These are phyloP conservation scores for Lepilemur septentrionalis DNA, from an alignment of 2,797 vertebrate genomes.

Conservation along the genomic window DNA sequence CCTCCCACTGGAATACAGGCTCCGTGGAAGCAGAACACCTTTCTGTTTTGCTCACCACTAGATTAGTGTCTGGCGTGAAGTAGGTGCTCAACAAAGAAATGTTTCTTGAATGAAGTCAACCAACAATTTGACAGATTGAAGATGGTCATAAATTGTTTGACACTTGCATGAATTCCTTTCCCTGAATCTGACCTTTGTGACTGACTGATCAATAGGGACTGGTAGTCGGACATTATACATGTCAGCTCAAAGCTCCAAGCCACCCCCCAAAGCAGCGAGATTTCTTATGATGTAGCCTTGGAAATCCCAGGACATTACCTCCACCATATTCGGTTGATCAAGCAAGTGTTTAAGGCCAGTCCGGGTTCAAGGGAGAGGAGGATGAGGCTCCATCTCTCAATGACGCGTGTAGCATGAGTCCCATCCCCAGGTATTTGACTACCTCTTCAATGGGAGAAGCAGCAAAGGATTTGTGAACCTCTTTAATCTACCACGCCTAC, in stretches of 20 bases:
- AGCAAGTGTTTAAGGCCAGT: neutral
- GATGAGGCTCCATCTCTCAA: fast-evolving
- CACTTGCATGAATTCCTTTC: neutral
- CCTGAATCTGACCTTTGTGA: neutral
- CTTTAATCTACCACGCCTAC: constrained; percentile 41
- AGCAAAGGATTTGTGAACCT: neutral
- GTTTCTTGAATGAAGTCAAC: neutral
- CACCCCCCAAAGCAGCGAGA: neutral
- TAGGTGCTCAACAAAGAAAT: neutral
- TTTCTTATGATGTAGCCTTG: too few relatives aligned
- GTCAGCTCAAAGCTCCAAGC: neutral
- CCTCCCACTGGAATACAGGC: neutral
- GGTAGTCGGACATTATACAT: fast-evolving
- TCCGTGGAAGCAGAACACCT: neutral
- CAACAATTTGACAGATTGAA: fast-evolving
- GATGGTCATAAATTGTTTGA: neutral
- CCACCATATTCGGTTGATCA: neutral
- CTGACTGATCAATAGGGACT: fast-evolving
- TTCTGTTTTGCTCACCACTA: neutral
- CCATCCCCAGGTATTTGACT: neutral
- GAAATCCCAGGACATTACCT: neutral
- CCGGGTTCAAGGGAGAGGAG: neutral
- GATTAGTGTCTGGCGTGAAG: neutral
- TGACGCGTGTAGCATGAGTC: fast-evolving
- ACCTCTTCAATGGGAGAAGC: neutral